These are phyloP conservation scores for Trematocara stigmaticum DNA, from an alignment of 2,113 vertebrate species.

Conservation along the genomic window DNA sequence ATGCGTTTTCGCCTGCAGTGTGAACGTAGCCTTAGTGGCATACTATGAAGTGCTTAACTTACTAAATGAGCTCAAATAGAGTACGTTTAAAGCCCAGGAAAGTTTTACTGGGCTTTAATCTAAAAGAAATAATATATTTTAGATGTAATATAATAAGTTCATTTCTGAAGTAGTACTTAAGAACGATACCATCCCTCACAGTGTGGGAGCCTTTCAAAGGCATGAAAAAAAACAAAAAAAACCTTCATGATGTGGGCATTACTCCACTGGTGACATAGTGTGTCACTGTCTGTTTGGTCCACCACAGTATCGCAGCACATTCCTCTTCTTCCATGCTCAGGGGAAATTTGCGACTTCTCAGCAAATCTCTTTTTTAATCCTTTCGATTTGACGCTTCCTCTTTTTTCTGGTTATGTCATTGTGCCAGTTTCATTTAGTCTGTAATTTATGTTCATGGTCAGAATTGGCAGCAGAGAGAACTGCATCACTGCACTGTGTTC, in stretches of 20 bases:
- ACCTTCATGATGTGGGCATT: constrained; percentile 35
- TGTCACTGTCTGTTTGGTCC: not conserved
- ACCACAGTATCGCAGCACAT: not conserved
- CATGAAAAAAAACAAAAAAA: not conserved
- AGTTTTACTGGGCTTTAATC: not conserved
- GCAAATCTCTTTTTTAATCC: not conserved
- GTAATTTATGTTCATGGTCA: not conserved
- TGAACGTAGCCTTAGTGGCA: not conserved
- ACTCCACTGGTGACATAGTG: not conserved
- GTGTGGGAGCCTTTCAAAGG: not conserved
- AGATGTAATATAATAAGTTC: rapidly evolving
- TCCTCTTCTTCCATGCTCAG: not conserved
- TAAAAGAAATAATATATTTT: not conserved
- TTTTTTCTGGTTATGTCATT: not conserved
- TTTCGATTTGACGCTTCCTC: not conserved
- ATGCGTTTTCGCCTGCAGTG: too few species aligned
- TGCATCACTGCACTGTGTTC: not conserved
- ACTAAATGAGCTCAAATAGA: not conserved
- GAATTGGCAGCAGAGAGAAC: not conserved
- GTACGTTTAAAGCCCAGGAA: not conserved
- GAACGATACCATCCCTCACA: not conserved
- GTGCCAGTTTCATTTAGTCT: not conserved
- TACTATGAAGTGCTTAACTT: not conserved
- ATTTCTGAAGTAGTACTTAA: not conserved
- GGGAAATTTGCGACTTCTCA: not conserved